Evolutionary conservation across 2,797 vertebrate genomes (phyloP).

Genomic region (Acropternis orthonyx): DNA sequence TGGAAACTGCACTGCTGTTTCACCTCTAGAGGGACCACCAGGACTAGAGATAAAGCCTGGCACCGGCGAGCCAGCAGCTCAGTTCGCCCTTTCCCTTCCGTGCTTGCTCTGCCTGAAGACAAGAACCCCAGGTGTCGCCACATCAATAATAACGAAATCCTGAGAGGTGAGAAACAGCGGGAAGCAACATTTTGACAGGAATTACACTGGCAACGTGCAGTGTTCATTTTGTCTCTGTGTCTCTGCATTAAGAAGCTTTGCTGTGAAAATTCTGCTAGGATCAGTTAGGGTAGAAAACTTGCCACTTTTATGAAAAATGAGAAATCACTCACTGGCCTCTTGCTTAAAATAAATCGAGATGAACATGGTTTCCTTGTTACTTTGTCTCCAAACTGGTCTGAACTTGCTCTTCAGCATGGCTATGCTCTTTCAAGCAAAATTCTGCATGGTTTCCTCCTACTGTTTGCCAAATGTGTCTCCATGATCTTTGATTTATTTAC

Average conservation of each 20-base stretch:
- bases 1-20: background rate
- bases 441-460: background rate
- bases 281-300: background rate
- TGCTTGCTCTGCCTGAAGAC: background rate
- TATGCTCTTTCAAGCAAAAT: conserved; percentile 8
- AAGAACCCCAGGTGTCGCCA: background rate
- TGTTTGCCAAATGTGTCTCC: background rate
- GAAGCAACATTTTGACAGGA: background rate
- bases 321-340: background rate
- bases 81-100: background rate
- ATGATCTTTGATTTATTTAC: background rate
- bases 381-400: background rate
- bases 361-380: background rate
- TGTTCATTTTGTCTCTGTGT: background rate
- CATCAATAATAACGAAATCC: background rate
- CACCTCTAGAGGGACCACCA: conserved; percentile 73
- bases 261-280: background rate
- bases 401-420: conserved; percentile 5
- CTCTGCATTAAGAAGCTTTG: background rate
- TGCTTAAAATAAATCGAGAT: background rate
- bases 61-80: background rate
- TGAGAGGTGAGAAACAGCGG: background rate
- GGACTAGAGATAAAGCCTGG: conserved; percentile 42
- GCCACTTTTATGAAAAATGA: background rate
- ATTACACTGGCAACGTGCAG: background rate